Percentiles rank a stretch among this genome's conserved stretches.
Evolutionary conservation across 2,113 vertebrate species (phyloP).

Genomic region (Aramus guarauna): DNA sequence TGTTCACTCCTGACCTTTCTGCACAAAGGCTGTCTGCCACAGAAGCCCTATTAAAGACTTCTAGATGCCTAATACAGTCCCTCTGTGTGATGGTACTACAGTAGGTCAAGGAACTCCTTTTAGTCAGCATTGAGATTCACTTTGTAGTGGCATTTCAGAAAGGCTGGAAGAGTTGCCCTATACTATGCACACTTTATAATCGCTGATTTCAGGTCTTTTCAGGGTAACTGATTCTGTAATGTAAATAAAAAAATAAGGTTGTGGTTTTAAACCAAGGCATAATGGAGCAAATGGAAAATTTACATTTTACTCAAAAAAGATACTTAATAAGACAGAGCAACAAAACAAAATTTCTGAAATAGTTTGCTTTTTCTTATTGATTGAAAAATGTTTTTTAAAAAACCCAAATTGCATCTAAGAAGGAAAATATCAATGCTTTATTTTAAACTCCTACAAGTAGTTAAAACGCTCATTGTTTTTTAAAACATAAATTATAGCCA

Average conservation of each 20-base stretch:
- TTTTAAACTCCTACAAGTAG: background rate
- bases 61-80: slow-evolving; percentile 13
- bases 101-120: slow-evolving; percentile 58
- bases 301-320: background rate
- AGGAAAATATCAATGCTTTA: background rate
- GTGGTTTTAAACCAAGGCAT: slow-evolving; percentile 8
- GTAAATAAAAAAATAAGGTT: slow-evolving; percentile 11
- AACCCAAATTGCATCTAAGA: background rate
- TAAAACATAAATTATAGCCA: background rate
- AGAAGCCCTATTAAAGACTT: slow-evolving; percentile 53
- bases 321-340: background rate
- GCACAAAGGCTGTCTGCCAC: slow-evolving; percentile 39
- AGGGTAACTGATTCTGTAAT: background rate
- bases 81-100: slow-evolving; percentile 33
- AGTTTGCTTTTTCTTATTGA: background rate
- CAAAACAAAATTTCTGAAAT: slow-evolving; percentile 18
- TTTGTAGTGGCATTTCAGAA: slow-evolving; percentile 21
- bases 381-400: background rate
- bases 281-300: slow-evolving; percentile 8
- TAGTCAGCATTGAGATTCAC: slow-evolving; percentile 30
- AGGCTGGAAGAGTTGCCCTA: background rate
- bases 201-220: slow-evolving; percentile 30
- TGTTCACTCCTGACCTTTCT: slow-evolving; percentile 51
- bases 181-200: background rate
- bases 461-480: background rate